Evolutionary conservation across 1,140 invertebrate genomes (phyloP), one percentile per base, ranked within the genome.

Genomic region (Zaprionus kolodkinae): DNA sequence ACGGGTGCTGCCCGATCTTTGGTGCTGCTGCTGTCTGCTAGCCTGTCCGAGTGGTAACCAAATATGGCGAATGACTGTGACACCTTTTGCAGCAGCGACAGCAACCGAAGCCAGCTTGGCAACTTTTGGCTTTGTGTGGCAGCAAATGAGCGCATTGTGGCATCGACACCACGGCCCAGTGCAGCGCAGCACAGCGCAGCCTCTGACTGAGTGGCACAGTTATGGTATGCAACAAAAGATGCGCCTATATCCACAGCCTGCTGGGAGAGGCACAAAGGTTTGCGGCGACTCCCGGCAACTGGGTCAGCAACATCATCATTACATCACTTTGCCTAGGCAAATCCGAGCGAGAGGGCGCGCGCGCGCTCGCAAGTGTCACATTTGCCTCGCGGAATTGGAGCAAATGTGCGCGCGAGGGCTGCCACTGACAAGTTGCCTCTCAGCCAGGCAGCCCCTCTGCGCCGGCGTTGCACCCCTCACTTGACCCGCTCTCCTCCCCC

Each of bases 301-400:
- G 63, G 83, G 83, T 86, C 83, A 83, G 67, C 64, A 69, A 62
- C 68, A 64, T 76, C 67, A 81, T 72, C 65, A 69, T 82, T 74
- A 81, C 69, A 78, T 72, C 48, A 55, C 40, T 61, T 27, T 35
- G 52, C 64, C 27, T 66, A 57, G 40, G 64, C 36, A 57, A 66
- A 66, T 65, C 21, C 21, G 27, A 6, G 9, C 30, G 21, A 21
- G 21, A 21, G 21, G 21, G 21, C 21, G 21, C 21, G 21, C 21
- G 59, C 15, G 50, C 50, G 59, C 48, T 52, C 60, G 65, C 30
- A 60, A 86, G 70, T 87, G 84, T 88, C 80, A 80, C 84, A 87
- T 87, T 88, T 88, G 78, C 79, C 63, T 73, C 35, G 48, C 72
- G 70, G 71, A 87, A 87, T 84, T 87, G 71, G 84, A 88, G 84